Conservation (phyloP, 2,113 vertebrate species). For the Bambusicola thoracicus region DNA sequence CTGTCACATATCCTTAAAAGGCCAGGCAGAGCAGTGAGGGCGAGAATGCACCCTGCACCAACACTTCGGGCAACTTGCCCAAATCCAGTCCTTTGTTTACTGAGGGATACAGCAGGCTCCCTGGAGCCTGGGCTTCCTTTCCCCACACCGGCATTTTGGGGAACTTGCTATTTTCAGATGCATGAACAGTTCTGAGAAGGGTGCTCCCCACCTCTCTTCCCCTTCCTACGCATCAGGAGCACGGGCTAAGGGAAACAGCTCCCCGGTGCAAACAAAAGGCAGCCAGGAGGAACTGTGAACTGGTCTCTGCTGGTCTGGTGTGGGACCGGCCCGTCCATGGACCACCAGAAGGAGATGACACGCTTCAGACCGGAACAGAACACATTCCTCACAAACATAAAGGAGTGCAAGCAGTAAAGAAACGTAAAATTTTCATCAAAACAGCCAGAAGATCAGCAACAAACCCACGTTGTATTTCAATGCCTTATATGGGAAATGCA, state of each 20-base stretch:
- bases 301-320: background rate
- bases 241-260: conserved; percentile 49
- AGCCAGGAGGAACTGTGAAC: background rate
- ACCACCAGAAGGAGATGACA: background rate
- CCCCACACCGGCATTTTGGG: conserved; percentile 56
- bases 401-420: background rate
- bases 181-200: background rate
- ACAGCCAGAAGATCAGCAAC: conserved; percentile 26
- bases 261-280: conserved; percentile 40
- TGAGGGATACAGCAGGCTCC: conserved; percentile 61
- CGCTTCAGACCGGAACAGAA: background rate
- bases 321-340: background rate
- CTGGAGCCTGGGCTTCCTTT: conserved; percentile 64
- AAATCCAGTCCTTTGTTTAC: conserved; percentile 58
- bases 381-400: background rate
- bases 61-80: conserved; percentile 55
- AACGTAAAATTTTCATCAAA: conserved; percentile 5
- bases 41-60: conserved; percentile 58
- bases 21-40: conserved; percentile 59
- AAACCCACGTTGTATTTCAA: background rate
- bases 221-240: conserved; percentile 50
- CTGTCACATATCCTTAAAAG: conserved; percentile 69
- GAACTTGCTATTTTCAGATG: conserved; percentile 51
- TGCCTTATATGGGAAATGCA: conserved; percentile 59
- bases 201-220: conserved; percentile 35